phyloP scores from a whole-genome alignment of 2,113 vertebrate species.

The Heterotilapia buettikoferi region DNA sequence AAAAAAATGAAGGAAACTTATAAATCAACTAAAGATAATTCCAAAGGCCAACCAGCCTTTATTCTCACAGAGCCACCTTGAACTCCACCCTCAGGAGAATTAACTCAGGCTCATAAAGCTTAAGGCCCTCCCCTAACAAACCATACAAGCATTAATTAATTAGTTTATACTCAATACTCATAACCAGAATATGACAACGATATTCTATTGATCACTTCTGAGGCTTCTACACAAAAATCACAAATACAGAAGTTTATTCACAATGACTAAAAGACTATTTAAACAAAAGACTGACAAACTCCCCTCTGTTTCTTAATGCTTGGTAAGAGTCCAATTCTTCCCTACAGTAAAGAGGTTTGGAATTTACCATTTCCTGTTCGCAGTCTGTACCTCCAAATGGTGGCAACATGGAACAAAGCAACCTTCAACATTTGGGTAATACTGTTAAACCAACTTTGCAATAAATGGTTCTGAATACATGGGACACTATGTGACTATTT shows the following conservation, averaged over 20 bases:
- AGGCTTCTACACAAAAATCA: neutral
- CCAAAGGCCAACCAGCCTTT: fast-evolving
- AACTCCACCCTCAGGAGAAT: neutral
- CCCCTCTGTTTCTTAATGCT: neutral
- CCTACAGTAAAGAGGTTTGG: neutral
- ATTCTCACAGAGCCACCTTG: neutral
- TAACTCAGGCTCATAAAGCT: neutral
- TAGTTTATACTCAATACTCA: neutral
- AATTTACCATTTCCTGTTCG: neutral
- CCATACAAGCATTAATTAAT: neutral
- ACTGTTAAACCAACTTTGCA: neutral
- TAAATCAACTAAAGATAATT: neutral
- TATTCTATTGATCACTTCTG: neutral
- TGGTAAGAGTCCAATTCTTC: neutral
- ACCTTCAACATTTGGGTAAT: neutral
- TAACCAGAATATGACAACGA: neutral
- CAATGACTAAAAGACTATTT: neutral
- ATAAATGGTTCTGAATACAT: neutral
- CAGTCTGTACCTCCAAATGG: neutral
- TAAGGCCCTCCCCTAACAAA: neutral
- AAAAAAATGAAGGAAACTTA: neutral
- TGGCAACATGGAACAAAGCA: neutral
- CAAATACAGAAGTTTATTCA: neutral
- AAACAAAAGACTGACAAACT: neutral
- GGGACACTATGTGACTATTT: neutral